Evolutionary conservation across 2,888 invertebrate species (phyloP), one percentile per base, ranked within the genome.

Genomic region (Lasioglossum marginatum): DNA sequence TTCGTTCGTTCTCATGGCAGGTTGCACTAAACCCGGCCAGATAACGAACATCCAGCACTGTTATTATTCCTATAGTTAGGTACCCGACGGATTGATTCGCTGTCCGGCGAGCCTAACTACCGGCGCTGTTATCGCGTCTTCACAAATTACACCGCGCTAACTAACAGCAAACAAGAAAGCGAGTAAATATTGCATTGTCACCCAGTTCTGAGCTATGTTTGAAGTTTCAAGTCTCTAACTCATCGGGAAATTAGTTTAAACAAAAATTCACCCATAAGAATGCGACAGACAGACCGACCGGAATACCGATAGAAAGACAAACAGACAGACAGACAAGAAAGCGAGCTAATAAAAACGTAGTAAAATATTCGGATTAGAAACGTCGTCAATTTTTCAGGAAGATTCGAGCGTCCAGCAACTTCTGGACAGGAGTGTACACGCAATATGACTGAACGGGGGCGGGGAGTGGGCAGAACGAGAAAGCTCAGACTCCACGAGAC

Each of bases 61-160:
- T 83, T 82, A 83, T 87, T 86, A 87, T 77, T 70, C 81, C 74
- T 77, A 81, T 75, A 63, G 81, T 78, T 76, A 79, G 76, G 43
- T 73, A 5, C 45, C 77, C 34, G 63, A 40, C 78, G 82, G 79
- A 86, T 87, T 85, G 86, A 81, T 82, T 81, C 78, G 68, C 52
- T 48, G 34, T 66, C 57, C 8, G 52, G 31, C 14, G 48, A 37
- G 82, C 86, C 45, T 81, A 87, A 86, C 86, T 81, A 77, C 66
- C n/a, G 45, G 37, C 5, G 79, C 27, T n/a, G 60, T 68, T 81
- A 68, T 78, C 86, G 79, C 45, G 5, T 31, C 27, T 31, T 27
- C 31, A 3, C 52, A 52, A 52, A 52, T 52, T 52, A 23, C 48
- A 48, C 43, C 10, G 43, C 43, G 12, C 43, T 12, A 3, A 48